phyloP scores from a whole-genome alignment of 2,888 invertebrate species.

The Ophioninae sp. region DNA sequence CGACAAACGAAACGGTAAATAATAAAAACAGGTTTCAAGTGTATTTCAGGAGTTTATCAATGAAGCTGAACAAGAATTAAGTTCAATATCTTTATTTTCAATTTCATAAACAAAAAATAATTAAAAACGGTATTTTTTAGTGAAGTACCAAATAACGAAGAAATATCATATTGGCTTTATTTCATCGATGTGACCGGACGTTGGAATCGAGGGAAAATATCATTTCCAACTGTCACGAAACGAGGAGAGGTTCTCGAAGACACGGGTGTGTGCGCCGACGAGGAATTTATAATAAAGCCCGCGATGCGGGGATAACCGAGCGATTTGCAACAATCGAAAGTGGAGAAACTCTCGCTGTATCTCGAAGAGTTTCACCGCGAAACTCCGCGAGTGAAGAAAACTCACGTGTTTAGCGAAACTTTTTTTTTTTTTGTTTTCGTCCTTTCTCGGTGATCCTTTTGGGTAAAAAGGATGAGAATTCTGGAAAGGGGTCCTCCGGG shows the following conservation, averaged over 20 bases:
- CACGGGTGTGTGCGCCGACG: conserved; percentile 1
- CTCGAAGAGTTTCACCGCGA: conserved; percentile 69
- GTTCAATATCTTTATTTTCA: no score
- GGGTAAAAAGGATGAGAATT: conserved; percentile 8
- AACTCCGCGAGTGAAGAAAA: conserved; percentile 41
- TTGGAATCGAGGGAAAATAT: background rate
- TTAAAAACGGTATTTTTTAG: no score
- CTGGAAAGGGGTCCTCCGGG: no score
- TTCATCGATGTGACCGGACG: conserved; percentile 8
- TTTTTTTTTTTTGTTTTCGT: conserved; percentile 1
- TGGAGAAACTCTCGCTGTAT: conserved; percentile 73
- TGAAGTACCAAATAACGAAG: no score
- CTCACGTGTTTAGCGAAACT: conserved; percentile 1
- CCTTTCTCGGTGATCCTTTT: background rate
- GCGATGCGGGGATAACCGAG: conserved; percentile 11
- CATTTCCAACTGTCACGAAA: background rate
- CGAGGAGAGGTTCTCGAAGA: no score
- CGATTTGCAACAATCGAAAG: conserved; percentile 75
- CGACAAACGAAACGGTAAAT: no score
- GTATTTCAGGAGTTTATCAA: no score
- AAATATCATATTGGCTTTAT: background rate
- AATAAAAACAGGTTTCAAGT: no score
- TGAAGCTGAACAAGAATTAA: no score
- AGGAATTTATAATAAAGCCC: conserved; percentile 43
- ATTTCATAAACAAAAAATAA: no score